Evolutionary conservation across 2,888 invertebrate genomes (phyloP).

Genomic region (Lymantria dispar): DNA sequence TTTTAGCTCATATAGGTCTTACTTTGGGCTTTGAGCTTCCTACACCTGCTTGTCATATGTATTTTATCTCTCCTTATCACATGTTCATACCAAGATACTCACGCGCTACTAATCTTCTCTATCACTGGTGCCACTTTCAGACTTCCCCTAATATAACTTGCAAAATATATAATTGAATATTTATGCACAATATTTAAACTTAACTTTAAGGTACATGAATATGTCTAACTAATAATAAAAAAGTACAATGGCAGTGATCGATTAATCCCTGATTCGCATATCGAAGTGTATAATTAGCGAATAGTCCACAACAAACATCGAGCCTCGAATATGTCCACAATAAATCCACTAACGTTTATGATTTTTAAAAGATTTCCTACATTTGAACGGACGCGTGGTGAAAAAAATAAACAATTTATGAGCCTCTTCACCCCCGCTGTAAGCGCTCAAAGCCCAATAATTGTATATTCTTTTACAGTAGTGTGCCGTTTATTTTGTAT

Average conservation of each 20-base stretch:
- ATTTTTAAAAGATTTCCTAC: slow-evolving; percentile 75
- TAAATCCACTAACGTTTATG: slow-evolving; percentile 67
- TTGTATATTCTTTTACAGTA: slow-evolving; percentile 83
- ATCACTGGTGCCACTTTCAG: too few species aligned
- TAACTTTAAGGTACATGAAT: too few species aligned
- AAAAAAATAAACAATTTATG: slow-evolving; percentile 79
- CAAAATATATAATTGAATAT: too few species aligned
- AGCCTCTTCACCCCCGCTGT: slow-evolving; percentile 66
- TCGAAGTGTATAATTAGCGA: slow-evolving; percentile 68
- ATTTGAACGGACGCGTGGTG: slow-evolving; percentile 40
- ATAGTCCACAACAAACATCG: slow-evolving; percentile 52
- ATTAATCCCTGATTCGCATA: slow-evolving; percentile 29
- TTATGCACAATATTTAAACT: too few species aligned
- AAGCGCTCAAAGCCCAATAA: slow-evolving; percentile 80
- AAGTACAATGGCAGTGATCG: slow-evolving; percentile 2
- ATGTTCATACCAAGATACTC: too few species aligned
- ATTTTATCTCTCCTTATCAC: too few species aligned
- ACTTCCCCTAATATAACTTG: too few species aligned
- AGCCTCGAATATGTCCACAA: slow-evolving; percentile 58
- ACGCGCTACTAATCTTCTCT: too few species aligned
- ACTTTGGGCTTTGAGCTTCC: too few species aligned
- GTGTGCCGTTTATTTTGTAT: slow-evolving; percentile 77
- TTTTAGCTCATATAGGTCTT: too few species aligned
- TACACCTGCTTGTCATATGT: too few species aligned
- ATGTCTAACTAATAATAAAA: neutral